A percentile compares a stretch with the other conserved stretches of the same genome.
Conservation (phyloP, 2,888 invertebrate species). For the Palloptera scutellata region DNA sequence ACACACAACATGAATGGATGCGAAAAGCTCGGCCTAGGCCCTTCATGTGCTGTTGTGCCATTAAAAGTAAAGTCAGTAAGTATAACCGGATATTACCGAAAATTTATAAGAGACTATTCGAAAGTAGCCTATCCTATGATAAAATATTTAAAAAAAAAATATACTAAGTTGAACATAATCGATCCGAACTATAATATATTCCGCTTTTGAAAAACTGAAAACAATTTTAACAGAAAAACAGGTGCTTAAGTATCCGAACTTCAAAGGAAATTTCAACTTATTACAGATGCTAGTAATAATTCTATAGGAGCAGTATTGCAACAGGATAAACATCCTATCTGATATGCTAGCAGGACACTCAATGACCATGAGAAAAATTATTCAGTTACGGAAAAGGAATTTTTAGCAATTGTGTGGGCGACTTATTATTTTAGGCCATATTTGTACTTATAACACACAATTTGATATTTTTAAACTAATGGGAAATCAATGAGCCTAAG, state of each 20-base stretch:
- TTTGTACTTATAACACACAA: slow-evolving; percentile 28
- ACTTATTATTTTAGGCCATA: slow-evolving; percentile 34
- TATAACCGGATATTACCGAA: slow-evolving; percentile 23
- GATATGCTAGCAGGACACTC: slow-evolving; percentile 36
- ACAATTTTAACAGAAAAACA: slow-evolving; percentile 30
- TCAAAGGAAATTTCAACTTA: slow-evolving; percentile 9
- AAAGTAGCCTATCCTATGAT: slow-evolving; percentile 30
- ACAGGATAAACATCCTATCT: slow-evolving; percentile 38
- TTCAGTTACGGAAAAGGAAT: slow-evolving; percentile 36
- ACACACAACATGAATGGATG: too few species aligned
- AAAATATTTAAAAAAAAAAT: slow-evolving; percentile 25
- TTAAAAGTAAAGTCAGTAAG: too few species aligned
- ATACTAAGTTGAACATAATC: slow-evolving; percentile 27
- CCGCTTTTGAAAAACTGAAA: slow-evolving; percentile 31
- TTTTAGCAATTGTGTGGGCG: slow-evolving; percentile 35
- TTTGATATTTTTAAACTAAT: slow-evolving; percentile 28
- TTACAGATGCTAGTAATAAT: slow-evolving; percentile 36
- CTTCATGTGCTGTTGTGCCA: too few species aligned
- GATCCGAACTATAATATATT: slow-evolving; percentile 35
- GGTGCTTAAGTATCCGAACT: slow-evolving; percentile 21
- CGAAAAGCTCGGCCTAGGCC: too few species aligned
- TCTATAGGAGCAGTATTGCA: slow-evolving; percentile 37
- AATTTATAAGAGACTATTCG: slow-evolving; percentile 32
- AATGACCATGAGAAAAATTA: slow-evolving; percentile 40
- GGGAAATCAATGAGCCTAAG: slow-evolving; percentile 11